Evolutionary conservation across 1,140 invertebrate genomes (phyloP), one percentile per base, ranked within the genome.

Genomic region (Apocrypta bakeri): DNA sequence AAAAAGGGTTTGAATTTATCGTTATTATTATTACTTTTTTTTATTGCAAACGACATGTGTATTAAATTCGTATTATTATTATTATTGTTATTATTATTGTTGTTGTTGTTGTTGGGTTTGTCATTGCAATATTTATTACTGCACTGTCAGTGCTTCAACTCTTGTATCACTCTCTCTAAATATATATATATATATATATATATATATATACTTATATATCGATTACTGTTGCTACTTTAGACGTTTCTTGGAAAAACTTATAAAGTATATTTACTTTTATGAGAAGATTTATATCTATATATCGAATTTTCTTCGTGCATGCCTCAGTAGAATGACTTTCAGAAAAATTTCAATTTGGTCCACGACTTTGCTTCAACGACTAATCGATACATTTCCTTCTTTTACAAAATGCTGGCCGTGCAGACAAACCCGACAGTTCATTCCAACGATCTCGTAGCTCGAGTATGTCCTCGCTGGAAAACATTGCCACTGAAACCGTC

Each of bases 391-490:
- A 14, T 0, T 76, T 37, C 11, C 7, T 66, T 79, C 64, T 68
- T n/a, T 76, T 76, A 31, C 4, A 40, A 72, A 83, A 83, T 93
- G 95, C 94, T 94, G 95, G 95, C 92, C 95, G 94, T 89, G 93
- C 94, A 98, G 98, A 99, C 94, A 98, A 98, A 94, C 94, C 97
- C 93, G 98, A 99, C 93, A 97, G 95, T 90, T 97, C 97, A 87
- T 99, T 99, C 93, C 98, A 98, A 89, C 94, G 98, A 90, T 99
- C 98, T 87, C 95, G 98, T 88, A 98, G 97, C 91, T 98, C 97
- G 90, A 98, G 97, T 92, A 98, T 98, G 95, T 98, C 97, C 85
- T 99, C 98, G 92, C 93, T 99, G 89, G 98, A 99, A 93, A 98
- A 98, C 93, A 98, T 98, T 92, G 96, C 95, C 87, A 96, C 96